A percentile compares a stretch with the other conserved stretches of the same genome.
Evolutionary conservation across 1,140 invertebrate genomes (phyloP).

Genomic region (Octopus bimaculoides): DNA sequence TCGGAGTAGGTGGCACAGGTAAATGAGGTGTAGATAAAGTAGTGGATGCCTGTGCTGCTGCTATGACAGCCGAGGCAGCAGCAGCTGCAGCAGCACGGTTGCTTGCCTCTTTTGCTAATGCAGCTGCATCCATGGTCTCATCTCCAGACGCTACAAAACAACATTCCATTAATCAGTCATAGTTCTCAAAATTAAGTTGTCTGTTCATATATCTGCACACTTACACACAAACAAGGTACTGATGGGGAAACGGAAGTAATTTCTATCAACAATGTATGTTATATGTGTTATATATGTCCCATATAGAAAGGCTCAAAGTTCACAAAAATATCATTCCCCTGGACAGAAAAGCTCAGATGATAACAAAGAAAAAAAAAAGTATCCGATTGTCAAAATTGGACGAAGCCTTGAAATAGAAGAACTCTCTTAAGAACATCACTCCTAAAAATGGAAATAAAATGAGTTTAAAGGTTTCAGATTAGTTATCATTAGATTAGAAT

Average conservation of each 20-base stretch:
- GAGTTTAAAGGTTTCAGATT: too few relatives aligned
- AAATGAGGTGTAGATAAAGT: constrained; percentile 58
- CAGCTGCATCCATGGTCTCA: not conserved
- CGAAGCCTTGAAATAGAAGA: too few relatives aligned
- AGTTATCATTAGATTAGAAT: too few relatives aligned
- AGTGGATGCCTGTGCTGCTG: constrained; percentile 22
- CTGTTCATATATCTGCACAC: not conserved
- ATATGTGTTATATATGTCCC: not conserved
- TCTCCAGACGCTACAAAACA: constrained; percentile 5
- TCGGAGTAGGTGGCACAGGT: constrained; percentile 31
- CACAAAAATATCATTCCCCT: too few relatives aligned
- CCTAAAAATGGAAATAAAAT: too few relatives aligned
- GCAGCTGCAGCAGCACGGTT: not conserved
- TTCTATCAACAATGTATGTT: not conserved
- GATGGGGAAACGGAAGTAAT: not conserved
- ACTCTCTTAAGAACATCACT: too few relatives aligned
- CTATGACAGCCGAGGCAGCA: constrained; percentile 22
- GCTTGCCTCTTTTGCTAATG: not conserved
- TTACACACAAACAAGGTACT: not conserved
- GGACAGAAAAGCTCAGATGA: too few relatives aligned
- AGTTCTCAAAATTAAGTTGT: not conserved
- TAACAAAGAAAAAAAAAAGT: too few relatives aligned
- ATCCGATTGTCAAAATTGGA: too few relatives aligned
- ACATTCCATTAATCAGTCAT: not conserved
- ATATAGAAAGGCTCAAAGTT: too few relatives aligned